Evolutionary conservation across 2,888 invertebrate genomes (phyloP).

Genomic region (Sepiola atlantica): DNA sequence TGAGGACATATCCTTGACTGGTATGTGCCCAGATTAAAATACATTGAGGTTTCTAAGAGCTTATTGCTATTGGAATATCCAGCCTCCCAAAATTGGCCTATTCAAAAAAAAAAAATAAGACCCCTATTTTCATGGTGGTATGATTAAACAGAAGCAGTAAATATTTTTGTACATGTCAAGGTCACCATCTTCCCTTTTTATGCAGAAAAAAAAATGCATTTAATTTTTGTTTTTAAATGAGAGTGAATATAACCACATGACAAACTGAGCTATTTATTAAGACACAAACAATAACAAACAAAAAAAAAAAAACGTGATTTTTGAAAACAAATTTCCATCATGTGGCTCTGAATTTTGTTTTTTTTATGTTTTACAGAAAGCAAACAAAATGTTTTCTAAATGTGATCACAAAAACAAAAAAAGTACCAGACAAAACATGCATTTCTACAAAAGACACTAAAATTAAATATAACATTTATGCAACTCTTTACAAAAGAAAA

Average conservation of each 20-base stretch:
- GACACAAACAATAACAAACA: not conserved
- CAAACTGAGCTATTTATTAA: not conserved
- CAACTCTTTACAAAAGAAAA: not conserved
- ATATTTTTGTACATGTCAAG: not conserved
- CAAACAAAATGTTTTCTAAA: not conserved
- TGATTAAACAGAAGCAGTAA: too few species aligned
- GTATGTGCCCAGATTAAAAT: too few species aligned
- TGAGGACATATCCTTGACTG: too few species aligned
- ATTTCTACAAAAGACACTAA: not conserved
- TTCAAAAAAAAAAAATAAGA: too few species aligned
- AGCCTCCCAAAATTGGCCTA: too few species aligned
- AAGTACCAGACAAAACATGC: not conserved
- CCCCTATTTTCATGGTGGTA: too few species aligned
- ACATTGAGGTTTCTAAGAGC: too few species aligned
- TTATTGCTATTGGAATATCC: too few species aligned
- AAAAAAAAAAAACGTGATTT: not conserved
- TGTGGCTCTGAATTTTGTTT: not conserved
- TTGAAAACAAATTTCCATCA: not conserved
- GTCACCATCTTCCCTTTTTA: not conserved
- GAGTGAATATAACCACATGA: not conserved
- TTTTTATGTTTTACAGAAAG: not conserved
- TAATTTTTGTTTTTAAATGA: not conserved
- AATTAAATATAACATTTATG: not conserved
- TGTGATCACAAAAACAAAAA: not conserved
- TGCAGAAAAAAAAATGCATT: not conserved